phyloP scores from a whole-genome alignment of 2,113 vertebrate genomes.

The Todiramphus saurophagus region DNA sequence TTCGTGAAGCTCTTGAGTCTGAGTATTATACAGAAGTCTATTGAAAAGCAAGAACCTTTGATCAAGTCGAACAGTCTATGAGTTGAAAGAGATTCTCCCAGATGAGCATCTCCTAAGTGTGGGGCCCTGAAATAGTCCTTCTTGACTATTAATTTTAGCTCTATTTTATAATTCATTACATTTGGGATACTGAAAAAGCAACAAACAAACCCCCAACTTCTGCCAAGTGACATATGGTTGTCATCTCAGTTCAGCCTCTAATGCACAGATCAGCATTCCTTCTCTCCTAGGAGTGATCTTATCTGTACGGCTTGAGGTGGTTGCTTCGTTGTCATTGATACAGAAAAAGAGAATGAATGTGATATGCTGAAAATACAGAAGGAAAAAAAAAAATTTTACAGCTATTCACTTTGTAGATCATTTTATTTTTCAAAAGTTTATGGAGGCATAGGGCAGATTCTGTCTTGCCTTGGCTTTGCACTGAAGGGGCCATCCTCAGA shows the following conservation, averaged over 20 bases:
- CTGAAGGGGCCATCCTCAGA: not conserved
- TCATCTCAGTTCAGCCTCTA: conserved; percentile 48
- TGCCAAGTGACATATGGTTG: conserved; percentile 60
- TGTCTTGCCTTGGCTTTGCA: rapidly evolving
- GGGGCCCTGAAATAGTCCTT: conserved; percentile 24
- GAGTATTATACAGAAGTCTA: conserved; percentile 7
- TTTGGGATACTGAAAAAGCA: conserved; percentile 32
- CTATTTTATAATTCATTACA: conserved; percentile 64
- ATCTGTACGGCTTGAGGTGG: not conserved
- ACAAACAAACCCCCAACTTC: not conserved
- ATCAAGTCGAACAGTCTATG: conserved; percentile 27
- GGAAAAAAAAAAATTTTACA: not conserved
- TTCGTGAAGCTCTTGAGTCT: not conserved
- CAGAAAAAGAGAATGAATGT: not conserved
- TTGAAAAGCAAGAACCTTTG: conserved; percentile 48
- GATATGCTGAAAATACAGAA: not conserved
- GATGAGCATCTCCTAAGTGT: conserved; percentile 10
- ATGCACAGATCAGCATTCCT: not conserved
- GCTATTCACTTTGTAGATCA: not conserved
- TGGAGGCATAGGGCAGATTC: not conserved
- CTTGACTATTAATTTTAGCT: conserved; percentile 49
- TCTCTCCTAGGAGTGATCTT: not conserved
- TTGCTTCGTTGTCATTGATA: not conserved
- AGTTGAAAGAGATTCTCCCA: conserved; percentile 41
- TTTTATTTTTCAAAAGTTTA: not conserved